Evolutionary conservation across 2,888 invertebrate genomes (phyloP).

Genomic region (Acanthacorydalis orientalis): DNA sequence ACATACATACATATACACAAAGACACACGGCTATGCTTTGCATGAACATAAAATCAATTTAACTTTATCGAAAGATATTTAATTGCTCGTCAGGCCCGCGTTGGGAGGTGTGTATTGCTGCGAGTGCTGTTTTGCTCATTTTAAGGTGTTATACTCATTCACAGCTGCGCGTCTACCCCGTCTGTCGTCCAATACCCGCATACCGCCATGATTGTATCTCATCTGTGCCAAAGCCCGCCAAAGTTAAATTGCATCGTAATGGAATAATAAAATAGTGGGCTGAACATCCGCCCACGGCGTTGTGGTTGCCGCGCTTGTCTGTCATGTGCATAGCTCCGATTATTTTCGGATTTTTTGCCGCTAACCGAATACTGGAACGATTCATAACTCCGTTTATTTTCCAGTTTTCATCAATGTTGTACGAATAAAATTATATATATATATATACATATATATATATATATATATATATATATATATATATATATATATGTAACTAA

Average conservation of each 20-base stretch:
- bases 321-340: too few relatives aligned
- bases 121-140: neutral
- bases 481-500: too few relatives aligned
- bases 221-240: neutral
- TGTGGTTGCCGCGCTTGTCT: neutral
- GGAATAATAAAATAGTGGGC: conserved; percentile 6
- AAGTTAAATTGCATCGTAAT: conserved; percentile 6
- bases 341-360: conserved; percentile 7
- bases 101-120: neutral
- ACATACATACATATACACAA: neutral
- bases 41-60: conserved; percentile 4
- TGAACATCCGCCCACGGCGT: neutral
- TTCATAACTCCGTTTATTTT: neutral
- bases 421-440: too few relatives aligned
- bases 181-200: neutral
- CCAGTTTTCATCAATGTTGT: too few relatives aligned
- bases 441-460: too few relatives aligned
- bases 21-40: neutral
- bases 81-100: conserved; percentile 3
- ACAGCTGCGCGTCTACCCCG: neutral
- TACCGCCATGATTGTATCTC: neutral
- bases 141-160: neutral
- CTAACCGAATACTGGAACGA: neutral
- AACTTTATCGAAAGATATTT: conserved; percentile 6
- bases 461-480: too few relatives aligned